These are phyloP conservation scores for Uropsilus gracilis DNA, from an alignment of 2,113 vertebrate genomes.

Conservation along the genomic window DNA sequence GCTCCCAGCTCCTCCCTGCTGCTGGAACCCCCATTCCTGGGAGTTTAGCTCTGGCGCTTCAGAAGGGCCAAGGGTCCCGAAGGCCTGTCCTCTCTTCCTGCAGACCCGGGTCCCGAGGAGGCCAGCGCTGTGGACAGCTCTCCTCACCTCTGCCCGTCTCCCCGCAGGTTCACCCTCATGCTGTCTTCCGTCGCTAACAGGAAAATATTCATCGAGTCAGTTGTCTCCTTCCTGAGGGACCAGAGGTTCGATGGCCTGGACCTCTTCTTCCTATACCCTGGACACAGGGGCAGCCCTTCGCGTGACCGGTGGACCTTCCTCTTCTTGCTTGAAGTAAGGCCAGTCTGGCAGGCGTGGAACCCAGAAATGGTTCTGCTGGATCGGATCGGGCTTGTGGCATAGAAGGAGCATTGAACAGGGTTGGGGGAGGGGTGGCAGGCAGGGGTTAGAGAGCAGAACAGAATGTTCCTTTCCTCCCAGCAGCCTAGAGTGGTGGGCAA, in stretches of 20 bases:
- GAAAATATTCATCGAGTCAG: slow-evolving; percentile 87
- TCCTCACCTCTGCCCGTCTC: neutral
- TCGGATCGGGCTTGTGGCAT: neutral
- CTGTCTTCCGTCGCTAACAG: slow-evolving; percentile 84
- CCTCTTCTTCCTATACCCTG: slow-evolving; percentile 92
- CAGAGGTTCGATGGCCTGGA: slow-evolving; percentile 91
- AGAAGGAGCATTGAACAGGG: neutral
- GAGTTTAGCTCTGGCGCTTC: too few species aligned
- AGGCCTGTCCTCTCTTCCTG: neutral
- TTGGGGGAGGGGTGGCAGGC: too few species aligned
- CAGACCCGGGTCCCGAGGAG: neutral
- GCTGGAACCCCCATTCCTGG: neutral
- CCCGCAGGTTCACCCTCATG: slow-evolving; percentile 88
- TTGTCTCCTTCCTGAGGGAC: slow-evolving; percentile 86
- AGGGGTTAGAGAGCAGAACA: neutral
- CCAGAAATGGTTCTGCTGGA: neutral
- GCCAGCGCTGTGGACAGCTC: fast-evolving
- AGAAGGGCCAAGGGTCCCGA: neutral
- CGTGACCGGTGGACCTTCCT: slow-evolving; percentile 87
- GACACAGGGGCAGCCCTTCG: slow-evolving; percentile 87
- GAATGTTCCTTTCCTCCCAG: neutral
- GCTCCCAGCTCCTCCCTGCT: neutral
- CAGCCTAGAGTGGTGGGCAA: too few species aligned
- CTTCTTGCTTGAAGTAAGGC: slow-evolving; percentile 85
- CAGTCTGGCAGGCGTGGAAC: slow-evolving; percentile 47